Percentiles rank a stretch among this genome's conserved stretches.
Evolutionary conservation across 2,797 vertebrate genomes (phyloP).

Genomic region (Caiman crocodilus): DNA sequence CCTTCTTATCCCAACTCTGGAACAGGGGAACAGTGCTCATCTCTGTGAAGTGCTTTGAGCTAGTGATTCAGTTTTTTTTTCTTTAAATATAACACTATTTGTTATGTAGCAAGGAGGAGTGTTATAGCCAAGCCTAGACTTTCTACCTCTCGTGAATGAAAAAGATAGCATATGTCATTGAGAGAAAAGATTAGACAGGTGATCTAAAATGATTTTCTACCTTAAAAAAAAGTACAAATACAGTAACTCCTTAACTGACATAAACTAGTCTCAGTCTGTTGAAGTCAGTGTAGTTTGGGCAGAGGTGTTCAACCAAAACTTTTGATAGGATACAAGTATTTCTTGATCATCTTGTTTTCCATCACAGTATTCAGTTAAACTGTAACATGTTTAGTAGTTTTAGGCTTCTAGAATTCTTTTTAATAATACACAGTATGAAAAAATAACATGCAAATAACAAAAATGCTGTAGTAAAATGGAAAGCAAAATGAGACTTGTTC

Average conservation of each 20-base stretch:
- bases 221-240: accelerated
- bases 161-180: accelerated
- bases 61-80: not conserved
- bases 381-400: accelerated
- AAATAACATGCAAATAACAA: not conserved
- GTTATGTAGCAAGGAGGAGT: not conserved
- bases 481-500: not conserved
- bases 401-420: not conserved
- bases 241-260: not conserved
- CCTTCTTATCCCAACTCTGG: not conserved
- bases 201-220: not conserved
- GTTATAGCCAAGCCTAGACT: not conserved
- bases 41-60: not conserved
- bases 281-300: not conserved
- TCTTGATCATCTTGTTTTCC: not conserved
- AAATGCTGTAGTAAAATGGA: not conserved
- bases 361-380: not conserved
- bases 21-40: accelerated
- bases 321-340: not conserved
- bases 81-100: not conserved
- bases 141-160: not conserved
- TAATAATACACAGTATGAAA: not conserved
- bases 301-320: not conserved
- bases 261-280: not conserved
- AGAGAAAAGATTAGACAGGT: not conserved